Conservation (phyloP, 2,113 vertebrate genomes). For the Acrocephalus kingi region DNA sequence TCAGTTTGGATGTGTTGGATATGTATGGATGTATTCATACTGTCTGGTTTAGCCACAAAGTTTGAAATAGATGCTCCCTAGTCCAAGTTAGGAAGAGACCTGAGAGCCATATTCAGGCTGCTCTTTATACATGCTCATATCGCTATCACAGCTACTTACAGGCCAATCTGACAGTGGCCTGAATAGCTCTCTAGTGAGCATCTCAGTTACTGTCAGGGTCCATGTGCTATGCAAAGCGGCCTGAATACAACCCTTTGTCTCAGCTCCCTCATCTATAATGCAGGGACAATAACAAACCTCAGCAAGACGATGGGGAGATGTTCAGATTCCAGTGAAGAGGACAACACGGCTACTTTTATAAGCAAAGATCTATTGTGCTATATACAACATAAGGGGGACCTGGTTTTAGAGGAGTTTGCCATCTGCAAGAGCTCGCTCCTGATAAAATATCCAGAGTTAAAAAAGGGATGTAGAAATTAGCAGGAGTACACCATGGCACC, state of each 20-base stretch:
- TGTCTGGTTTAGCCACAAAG: not conserved
- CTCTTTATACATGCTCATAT: accelerated
- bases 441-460: not conserved
- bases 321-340: not conserved
- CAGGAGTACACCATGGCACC: not conserved
- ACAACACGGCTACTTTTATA: not conserved
- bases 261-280: not conserved
- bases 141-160: not conserved
- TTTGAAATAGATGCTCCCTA: not conserved
- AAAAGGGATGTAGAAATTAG: not conserved
- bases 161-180: not conserved
- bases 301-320: not conserved
- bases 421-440: not conserved
- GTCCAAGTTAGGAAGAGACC: not conserved
- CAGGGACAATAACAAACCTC: not conserved
- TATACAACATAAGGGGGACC: not conserved
- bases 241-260: not conserved
- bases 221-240: not conserved
- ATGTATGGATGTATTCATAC: not conserved
- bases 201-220: not conserved
- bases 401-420: not conserved
- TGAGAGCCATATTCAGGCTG: not conserved
- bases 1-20: not conserved
- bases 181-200: not conserved
- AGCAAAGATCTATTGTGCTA: not conserved